Conservation (phyloP, 2,888 invertebrate species). For the Agrochola litura region DNA sequence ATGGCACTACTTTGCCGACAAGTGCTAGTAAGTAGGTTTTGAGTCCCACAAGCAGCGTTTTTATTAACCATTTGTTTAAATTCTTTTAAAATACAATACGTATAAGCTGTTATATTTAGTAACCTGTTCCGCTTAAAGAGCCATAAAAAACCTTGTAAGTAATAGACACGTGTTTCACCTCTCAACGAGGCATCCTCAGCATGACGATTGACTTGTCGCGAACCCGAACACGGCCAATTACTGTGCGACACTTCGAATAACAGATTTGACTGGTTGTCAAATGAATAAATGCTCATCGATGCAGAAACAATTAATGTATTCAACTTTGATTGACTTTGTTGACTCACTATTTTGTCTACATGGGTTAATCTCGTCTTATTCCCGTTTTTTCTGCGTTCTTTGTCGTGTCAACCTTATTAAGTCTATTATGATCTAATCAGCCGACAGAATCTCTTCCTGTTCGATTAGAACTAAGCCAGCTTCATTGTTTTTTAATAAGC, state of each 20-base stretch:
- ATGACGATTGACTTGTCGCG: too few species aligned
- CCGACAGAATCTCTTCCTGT: not conserved
- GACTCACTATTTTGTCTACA: not conserved
- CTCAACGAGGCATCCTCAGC: too few species aligned
- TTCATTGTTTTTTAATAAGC: slow-evolving; percentile 10
- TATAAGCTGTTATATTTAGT: too few species aligned
- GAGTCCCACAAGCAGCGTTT: too few species aligned
- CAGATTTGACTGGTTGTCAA: not conserved
- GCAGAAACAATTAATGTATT: not conserved
- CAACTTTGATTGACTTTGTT: slow-evolving; percentile 5
- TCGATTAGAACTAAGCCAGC: not conserved
- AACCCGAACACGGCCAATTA: not conserved
- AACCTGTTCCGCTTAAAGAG: too few species aligned
- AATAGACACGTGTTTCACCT: too few species aligned
- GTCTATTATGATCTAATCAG: too few species aligned
- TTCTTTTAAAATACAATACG: too few species aligned
- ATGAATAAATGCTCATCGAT: not conserved
- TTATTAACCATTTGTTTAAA: too few species aligned
- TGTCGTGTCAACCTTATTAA: slow-evolving; percentile 2
- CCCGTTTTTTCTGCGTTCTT: not conserved
- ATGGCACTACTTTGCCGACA: too few species aligned
- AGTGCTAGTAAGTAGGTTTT: too few species aligned
- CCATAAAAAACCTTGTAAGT: too few species aligned
- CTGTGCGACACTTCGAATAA: not conserved
- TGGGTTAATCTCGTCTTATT: not conserved